A percentile compares a stretch with the other conserved stretches of the same genome.
These are phyloP conservation scores for Mythimna vitellina DNA, from an alignment of 2,888 invertebrate species.

Conservation along the genomic window DNA sequence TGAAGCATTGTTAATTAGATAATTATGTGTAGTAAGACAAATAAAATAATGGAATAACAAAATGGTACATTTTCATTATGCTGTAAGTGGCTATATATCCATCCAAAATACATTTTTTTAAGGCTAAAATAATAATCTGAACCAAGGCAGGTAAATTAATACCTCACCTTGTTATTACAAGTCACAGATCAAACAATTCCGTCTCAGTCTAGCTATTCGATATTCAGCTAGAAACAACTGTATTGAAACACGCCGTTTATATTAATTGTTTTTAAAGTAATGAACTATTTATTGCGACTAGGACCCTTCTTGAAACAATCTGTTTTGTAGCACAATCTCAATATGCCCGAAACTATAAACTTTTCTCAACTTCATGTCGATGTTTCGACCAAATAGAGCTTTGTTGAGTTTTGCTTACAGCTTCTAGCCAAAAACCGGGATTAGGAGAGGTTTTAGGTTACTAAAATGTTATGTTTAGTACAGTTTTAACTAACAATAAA, in stretches of 20 bases:
- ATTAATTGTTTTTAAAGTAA: constrained; percentile 38
- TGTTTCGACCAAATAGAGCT: constrained; percentile 36
- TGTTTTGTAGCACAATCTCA: constrained; percentile 52
- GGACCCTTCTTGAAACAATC: constrained; percentile 40
- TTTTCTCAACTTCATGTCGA: constrained; percentile 43
- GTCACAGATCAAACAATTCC: constrained; percentile 32
- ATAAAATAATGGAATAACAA: too few relatives aligned
- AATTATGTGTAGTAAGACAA: too few relatives aligned
- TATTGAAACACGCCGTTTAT: constrained; percentile 28
- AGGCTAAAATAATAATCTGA: not conserved
- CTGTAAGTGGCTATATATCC: too few relatives aligned
- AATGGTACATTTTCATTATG: too few relatives aligned
- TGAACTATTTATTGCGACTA: constrained; percentile 50
- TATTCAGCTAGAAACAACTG: constrained; percentile 45
- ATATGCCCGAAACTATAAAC: constrained; percentile 37
- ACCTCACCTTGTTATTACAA: not conserved
- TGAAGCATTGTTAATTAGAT: too few relatives aligned
- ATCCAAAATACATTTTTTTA: not conserved
- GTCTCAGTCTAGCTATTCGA: constrained; percentile 6
- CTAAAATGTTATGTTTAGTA: constrained; percentile 20
- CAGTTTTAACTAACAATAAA: constrained; percentile 19
- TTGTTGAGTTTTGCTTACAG: constrained; percentile 29
- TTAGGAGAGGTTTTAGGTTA: constrained; percentile 41
- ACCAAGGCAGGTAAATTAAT: not conserved
- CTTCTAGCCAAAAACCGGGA: constrained; percentile 27